Evolutionary conservation across 2,797 vertebrate genomes (phyloP), one percentile per base, ranked within the genome.

Genomic region (Borostomias antarcticus): DNA sequence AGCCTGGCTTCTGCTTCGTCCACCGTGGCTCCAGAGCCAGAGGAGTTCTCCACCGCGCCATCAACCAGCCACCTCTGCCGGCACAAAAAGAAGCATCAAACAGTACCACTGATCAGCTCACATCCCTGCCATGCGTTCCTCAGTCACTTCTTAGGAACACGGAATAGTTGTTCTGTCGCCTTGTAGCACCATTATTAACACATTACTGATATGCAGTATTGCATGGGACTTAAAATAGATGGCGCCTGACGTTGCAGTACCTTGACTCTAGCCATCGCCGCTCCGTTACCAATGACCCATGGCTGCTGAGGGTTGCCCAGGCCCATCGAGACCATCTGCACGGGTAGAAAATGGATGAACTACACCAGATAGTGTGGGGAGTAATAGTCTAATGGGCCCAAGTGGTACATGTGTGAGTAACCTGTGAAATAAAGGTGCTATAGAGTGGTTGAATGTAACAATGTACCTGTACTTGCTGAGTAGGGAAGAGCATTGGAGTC

Each of bases 31-130:
- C 80, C 85, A 64, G 76, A 74, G 51, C 87, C 90, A 4, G 89
- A 90, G 33, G 70, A 70, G 48, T 89, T 86, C 43, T 85, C 85
- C 7, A 85, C 62, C 25, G 69, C 59, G 7, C 40, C 0, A 65
- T 59, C 33, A 28, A n/a, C 17, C 1, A 61, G 73, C 64, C 70
- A 79, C 74, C 74, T 68, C 23, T 73, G 82, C 30, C 66, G 76
- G 47, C 26, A n/a, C 19, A 9, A 19, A 58, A 35, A 30, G 32
- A 58, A 37, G 23, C 32, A 58, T 15, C 32, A 21, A 37, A n/a
- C 32, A 35, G 54, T 2, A 11, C 17, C 40, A 45, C 17, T 45
- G 6, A 45, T 45, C n/a, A n/a, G 40, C 7, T 15, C 15, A 45
- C 40, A 3, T 45, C 17, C 15, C 40, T 15, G n/a, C n/a, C n/a